Evolutionary conservation across 2,797 vertebrate genomes (phyloP).

Genomic region (Ptychobarbus kaznakovi): DNA sequence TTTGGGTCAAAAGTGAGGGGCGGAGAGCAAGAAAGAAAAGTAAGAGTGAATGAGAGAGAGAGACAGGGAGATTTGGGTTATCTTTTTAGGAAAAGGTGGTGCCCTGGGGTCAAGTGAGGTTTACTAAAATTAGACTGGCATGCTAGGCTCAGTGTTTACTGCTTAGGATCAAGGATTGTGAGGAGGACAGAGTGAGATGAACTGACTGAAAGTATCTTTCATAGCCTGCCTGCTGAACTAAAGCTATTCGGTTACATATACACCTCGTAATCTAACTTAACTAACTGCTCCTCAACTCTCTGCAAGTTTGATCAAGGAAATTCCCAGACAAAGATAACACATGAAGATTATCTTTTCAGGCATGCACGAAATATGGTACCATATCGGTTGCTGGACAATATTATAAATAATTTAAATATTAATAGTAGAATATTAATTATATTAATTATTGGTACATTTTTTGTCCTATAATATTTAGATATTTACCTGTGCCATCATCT

Average conservation of each 20-base stretch:
- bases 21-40: conserved; percentile 39
- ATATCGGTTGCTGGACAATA: background rate
- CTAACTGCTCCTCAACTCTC: conserved; percentile 50
- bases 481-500: background rate
- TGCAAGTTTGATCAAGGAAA: conserved; percentile 21
- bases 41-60: conserved; percentile 14
- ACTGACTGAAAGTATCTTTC: conserved; percentile 70
- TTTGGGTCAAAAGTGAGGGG: conserved; percentile 57
- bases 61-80: conserved; percentile 57
- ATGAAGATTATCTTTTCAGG: conserved; percentile 1
- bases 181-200: conserved; percentile 52
- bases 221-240: conserved; percentile 62
- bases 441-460: background rate
- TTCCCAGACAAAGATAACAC: conserved; percentile 32
- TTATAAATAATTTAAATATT: background rate
- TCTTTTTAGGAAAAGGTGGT: conserved; percentile 64
- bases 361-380: background rate
- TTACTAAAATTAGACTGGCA: conserved; percentile 67
- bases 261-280: conserved; percentile 58
- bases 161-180: conserved; percentile 45
- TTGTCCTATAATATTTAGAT: background rate
- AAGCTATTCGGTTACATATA: conserved; percentile 54
- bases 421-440: too few relatives aligned
- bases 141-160: conserved; percentile 58
- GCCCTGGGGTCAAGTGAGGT: conserved; percentile 63